Percentiles rank a stretch among this genome's conserved stretches.
Conservation (phyloP, 2,888 invertebrate genomes). For the Plebejus anna region DNA sequence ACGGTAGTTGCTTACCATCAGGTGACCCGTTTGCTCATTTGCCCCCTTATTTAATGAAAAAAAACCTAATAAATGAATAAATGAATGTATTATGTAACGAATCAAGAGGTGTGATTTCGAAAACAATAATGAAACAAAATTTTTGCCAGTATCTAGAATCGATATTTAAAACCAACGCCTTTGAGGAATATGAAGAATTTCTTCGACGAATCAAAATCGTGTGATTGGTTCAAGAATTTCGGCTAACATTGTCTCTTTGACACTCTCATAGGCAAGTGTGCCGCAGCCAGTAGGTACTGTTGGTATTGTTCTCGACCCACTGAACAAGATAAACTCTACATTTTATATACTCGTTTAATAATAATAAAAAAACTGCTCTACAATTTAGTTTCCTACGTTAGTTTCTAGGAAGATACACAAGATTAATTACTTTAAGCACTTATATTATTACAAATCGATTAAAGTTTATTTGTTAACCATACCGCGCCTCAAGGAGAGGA, state of each 20-base stretch:
- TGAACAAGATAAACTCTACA: conserved; percentile 52
- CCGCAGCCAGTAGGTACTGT: conserved; percentile 39
- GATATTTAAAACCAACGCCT: no score
- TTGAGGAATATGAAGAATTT: not conserved
- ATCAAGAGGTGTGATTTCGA: no score
- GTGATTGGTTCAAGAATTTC: conserved; percentile 19
- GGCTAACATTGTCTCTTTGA: conserved; percentile 48
- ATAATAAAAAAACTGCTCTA: not conserved
- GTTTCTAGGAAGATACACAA: not conserved
- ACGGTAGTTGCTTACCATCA: no score
- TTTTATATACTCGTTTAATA: not conserved
- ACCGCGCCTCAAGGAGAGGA: not conserved
- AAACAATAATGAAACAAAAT: no score
- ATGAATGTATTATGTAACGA: no score
- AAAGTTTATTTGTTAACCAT: not conserved
- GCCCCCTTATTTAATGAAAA: no score
- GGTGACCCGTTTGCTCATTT: no score
- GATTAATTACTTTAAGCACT: not conserved
- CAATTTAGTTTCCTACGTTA: not conserved
- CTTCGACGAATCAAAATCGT: conserved; percentile 14
- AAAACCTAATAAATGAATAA: no score
- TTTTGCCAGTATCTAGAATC: no score
- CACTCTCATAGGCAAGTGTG: conserved; percentile 65
- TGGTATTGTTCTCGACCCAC: conserved; percentile 54
- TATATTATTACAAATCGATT: not conserved